Percentiles rank a stretch among this genome's conserved stretches.
Evolutionary conservation across 2,888 invertebrate species (phyloP).

Genomic region (Brachyopa scutellaris): DNA sequence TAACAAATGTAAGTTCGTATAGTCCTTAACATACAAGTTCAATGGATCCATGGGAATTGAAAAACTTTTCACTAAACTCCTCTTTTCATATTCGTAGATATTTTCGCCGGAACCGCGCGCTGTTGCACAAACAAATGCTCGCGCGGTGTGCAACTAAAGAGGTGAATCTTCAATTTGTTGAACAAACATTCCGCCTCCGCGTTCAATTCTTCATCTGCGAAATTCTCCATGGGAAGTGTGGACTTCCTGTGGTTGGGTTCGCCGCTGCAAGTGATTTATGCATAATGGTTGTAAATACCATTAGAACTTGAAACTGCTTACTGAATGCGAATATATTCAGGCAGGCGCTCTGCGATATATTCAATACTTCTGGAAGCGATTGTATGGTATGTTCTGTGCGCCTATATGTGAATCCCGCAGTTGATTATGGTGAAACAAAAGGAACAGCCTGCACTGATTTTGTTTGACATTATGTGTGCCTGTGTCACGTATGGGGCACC

Average conservation of each 20-base stretch:
- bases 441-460: background rate
- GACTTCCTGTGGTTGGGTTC: background rate
- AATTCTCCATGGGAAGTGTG: background rate
- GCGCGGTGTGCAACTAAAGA: background rate
- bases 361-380: background rate
- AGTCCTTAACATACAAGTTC: no score
- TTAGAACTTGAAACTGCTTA: constrained; percentile 1
- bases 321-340: background rate
- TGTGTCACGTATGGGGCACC: background rate
- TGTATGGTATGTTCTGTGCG: no score
- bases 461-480: background rate
- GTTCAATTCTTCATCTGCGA: background rate
- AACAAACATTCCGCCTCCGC: constrained; percentile 2
- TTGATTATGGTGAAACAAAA: constrained; percentile 29
- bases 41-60: background rate
- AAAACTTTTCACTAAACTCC: background rate
- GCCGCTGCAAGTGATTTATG: constrained; percentile 45
- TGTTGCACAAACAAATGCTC: background rate
- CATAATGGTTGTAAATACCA: constrained; percentile 8
- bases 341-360: background rate
- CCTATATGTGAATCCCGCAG: no score
- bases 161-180: constrained; percentile 29
- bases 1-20: no score
- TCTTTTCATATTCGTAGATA: no score
- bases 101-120: background rate